Evolutionary conservation across 2,888 invertebrate species (phyloP).

Genomic region (Suillia variegata): DNA sequence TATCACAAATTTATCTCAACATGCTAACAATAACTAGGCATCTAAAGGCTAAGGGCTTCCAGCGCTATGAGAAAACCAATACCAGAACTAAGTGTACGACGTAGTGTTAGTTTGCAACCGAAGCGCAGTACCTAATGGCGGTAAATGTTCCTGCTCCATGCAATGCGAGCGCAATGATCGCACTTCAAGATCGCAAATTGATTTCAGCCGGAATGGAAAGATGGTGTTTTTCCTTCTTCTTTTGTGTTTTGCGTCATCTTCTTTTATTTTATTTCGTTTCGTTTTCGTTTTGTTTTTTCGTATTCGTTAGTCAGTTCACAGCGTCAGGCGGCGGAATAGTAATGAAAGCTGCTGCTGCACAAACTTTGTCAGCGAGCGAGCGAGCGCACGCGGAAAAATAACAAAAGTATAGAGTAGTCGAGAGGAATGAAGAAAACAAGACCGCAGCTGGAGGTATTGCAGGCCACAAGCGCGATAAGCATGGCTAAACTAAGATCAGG

Average conservation of each 20-base stretch:
- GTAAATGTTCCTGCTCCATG: not conserved
- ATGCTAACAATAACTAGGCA: not conserved
- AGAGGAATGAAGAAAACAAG: not conserved
- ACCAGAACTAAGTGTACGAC: not conserved
- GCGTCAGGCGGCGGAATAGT: too few relatives aligned
- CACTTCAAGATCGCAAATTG: conserved; percentile 2
- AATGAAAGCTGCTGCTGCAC: not conserved
- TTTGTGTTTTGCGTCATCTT: too few relatives aligned
- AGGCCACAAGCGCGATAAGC: not conserved
- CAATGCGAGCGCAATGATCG: conserved; percentile 1
- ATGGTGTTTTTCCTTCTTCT: not conserved
- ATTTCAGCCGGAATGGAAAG: not conserved
- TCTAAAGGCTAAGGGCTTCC: not conserved
- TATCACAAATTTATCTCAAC: conserved; percentile 1
- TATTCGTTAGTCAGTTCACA: too few relatives aligned
- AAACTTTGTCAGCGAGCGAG: conserved; percentile 1
- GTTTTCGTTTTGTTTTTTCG: too few relatives aligned
- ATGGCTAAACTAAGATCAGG: not conserved
- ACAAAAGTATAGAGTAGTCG: too few relatives aligned
- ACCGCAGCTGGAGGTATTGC: not conserved
- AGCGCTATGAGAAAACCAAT: not conserved
- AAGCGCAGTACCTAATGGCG: too few relatives aligned
- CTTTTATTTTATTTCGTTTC: too few relatives aligned
- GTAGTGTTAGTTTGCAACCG: too few relatives aligned
- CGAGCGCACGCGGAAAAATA: too few relatives aligned